Evolutionary conservation across 92 coral and sea anemone genomes (phyloP).

Genomic region (Porites evermanni): DNA sequence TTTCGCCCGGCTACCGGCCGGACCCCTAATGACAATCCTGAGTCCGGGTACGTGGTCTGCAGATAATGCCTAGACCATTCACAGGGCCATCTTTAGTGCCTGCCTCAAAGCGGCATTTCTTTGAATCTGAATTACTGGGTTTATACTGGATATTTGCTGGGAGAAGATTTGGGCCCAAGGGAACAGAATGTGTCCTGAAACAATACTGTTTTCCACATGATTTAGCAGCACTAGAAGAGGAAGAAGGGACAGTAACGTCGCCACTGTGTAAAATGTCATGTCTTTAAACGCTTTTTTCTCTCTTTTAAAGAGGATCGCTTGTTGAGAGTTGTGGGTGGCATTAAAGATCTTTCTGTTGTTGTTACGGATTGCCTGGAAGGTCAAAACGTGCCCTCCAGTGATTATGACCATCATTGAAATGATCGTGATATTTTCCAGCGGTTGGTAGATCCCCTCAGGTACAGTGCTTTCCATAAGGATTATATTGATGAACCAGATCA

Average conservation of each 20-base stretch:
- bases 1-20: too few relatives aligned
- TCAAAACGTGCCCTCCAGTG: not conserved
- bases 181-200: not conserved
- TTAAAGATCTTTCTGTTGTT: conserved; percentile 3
- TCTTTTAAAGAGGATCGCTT: conserved; percentile 7
- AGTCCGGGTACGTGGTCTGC: too few relatives aligned
- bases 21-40: too few relatives aligned
- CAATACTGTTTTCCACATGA: too few relatives aligned
- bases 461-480: not conserved
- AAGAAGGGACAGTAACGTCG: conserved; percentile 5
- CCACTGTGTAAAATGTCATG: conserved; percentile 1
- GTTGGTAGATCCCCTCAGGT: not conserved
- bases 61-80: too few relatives aligned
- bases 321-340: not conserved
- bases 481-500: not conserved
- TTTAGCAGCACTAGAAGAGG: not conserved
- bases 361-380: conserved; percentile 21
- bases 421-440: conserved; percentile 13
- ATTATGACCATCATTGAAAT: not conserved
- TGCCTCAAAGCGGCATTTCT: conserved; percentile 6
- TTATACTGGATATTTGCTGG: not conserved
- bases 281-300: conserved; percentile 7
- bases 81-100: not conserved
- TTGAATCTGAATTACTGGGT: conserved; percentile 11
- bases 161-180: not conserved